Base-by-base conservation (phyloP, 2,113 vertebrate species). In the Gavia stellata region DNA sequence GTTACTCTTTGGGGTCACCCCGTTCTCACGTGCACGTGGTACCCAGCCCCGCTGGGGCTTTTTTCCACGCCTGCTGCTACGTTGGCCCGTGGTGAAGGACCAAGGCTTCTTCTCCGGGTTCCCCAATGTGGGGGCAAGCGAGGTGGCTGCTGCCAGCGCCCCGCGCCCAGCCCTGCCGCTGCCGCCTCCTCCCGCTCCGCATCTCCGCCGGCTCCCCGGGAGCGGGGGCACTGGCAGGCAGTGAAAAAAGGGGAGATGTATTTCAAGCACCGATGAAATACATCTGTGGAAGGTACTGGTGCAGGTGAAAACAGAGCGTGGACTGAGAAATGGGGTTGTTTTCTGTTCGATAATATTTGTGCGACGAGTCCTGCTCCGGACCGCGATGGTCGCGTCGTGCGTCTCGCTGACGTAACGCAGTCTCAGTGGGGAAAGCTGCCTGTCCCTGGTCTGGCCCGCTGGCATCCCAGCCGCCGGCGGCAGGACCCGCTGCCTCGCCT, bases 361-460 rank as follows among this genome's bases (percentile, higher is more conserved):
- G 40, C 24, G 7, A 1, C 18, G 87, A 29, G 38, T 47, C 53
- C 56, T 17, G 38, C 53, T 68, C 62, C 17, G 9, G 23, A 5
- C 44, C 7, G 3, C 1, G 8, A 17, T 0, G 12, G 53, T 40
- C 5, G 1, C 34, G 1, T n/a, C 13, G 1, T 52, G 33, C 2
- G 4, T 45, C 78, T 67, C 16, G 11, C 45, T n/a, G 14, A 28
- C 42, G 0, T 13, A 29, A 53, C 1, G 4, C 20, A 47, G 6
- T 17, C 34, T 25, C 2, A 0, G 25, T n/a, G 53, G 68, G 68
- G 34, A 55, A 40, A 47, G 53, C 47, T 55, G n/a, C 67, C 42
- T 8, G 33, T 42, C 36, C 71, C 66, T 6, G 3, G 3, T 25
- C 42, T 85, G 1, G 1, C 33, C 36, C 15, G 1, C 26, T 0